Evolutionary conservation across 2,888 invertebrate species (phyloP).

Genomic region (Eugnorisma glareosa): DNA sequence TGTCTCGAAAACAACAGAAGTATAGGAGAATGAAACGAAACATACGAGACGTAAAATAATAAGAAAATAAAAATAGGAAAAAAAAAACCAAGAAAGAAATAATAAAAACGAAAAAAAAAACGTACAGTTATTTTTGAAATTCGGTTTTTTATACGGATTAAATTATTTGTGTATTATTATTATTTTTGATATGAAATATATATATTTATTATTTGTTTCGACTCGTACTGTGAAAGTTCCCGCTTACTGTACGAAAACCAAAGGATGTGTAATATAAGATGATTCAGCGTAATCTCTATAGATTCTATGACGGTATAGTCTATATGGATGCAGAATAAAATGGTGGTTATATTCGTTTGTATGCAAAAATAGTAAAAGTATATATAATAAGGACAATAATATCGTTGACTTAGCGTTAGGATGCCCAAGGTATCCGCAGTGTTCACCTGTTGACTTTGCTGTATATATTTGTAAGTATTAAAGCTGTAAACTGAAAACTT

Average conservation of each 20-base stretch:
- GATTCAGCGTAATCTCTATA: slow-evolving; percentile 80
- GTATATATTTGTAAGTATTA: slow-evolving; percentile 73
- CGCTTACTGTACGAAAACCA: slow-evolving; percentile 82
- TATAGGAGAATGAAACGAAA: slow-evolving; percentile 84
- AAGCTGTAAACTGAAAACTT: slow-evolving; percentile 89
- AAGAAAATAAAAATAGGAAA: slow-evolving; percentile 76
- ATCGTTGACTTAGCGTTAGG: slow-evolving; percentile 88
- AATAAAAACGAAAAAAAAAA: slow-evolving; percentile 71
- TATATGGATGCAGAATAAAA: slow-evolving; percentile 87
- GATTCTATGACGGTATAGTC: slow-evolving; percentile 76
- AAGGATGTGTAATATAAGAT: slow-evolving; percentile 81
- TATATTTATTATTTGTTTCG: slow-evolving; percentile 69
- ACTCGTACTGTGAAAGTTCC: slow-evolving; percentile 75
- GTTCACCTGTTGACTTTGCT: slow-evolving; percentile 86
- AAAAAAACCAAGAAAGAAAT: slow-evolving; percentile 73
- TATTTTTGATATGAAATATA: slow-evolving; percentile 61
- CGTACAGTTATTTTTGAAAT: slow-evolving; percentile 75
- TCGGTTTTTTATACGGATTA: slow-evolving; percentile 76
- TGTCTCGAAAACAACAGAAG: slow-evolving; percentile 84
- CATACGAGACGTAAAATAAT: slow-evolving; percentile 72
- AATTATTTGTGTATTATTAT: slow-evolving; percentile 76
- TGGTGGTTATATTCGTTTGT: slow-evolving; percentile 85
- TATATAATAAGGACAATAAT: slow-evolving; percentile 86
- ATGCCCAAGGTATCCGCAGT: slow-evolving; percentile 89
- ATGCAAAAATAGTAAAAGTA: slow-evolving; percentile 88